Base-by-base conservation (phyloP, 2,888 invertebrate genomes). In the Mimachlamys varia region DNA sequence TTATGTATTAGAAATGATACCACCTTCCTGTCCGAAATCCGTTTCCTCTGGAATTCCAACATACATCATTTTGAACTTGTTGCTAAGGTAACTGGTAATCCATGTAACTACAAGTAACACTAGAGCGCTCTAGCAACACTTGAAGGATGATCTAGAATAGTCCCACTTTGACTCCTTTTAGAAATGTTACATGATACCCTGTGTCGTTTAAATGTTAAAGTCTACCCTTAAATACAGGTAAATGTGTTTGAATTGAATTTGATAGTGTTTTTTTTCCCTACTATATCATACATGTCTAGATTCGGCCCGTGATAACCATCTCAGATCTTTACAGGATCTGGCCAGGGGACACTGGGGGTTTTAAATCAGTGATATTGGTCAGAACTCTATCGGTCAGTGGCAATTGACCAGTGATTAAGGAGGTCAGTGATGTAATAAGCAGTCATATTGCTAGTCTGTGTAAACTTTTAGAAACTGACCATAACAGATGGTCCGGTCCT, bases 1-100 rank as follows among this genome's bases (percentile, higher is more conserved):
- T 17, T 22, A 58, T 58, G 58, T 4, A 58, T 17, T 44, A 5
- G 15, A 13, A 76, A 76, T 76, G 76, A 76, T 76, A 76, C 76
- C 12, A 76, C 76, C 76, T 76, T 76, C 33, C 17, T 76, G 76
- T 76, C 17, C 76, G 12, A 76, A 76, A 76, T 76, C 76, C 1
- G 33, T 76, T 76, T 76, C 76, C 12, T 76, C 76, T 76, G 76
- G 76, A 15, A 76, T 76, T 76, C 76, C 76, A 33, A 33, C 27
- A 15, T 76, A 76, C 76, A 76, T 76, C 76, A 76, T 76, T 76
- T 76, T 76, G 76, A 76, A 33, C 33, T 76, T 27, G 76, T 76
- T 76, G 76, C 76, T 76, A 76, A 22, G 76, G 76, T 33, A 76
- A 76, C 76, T 33, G 7, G 13, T 33, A 62, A 7, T 62, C 62